Conservation (phyloP, 2,113 vertebrate genomes). For the Cottus gobio region DNA sequence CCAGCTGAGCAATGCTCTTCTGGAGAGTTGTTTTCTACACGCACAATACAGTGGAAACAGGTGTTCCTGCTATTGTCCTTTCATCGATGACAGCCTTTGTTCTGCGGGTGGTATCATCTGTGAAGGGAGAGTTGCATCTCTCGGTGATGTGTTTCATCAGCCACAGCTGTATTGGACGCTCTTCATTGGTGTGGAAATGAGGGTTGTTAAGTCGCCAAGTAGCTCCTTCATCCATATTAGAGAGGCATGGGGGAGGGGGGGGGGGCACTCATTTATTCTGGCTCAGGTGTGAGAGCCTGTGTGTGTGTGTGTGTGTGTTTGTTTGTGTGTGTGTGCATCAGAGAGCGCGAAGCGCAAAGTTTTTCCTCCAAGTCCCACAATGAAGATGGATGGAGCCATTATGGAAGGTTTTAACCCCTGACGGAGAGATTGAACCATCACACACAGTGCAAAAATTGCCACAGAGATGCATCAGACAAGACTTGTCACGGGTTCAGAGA, state of each 20-base stretch:
- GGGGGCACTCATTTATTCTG: slow-evolving; percentile 50
- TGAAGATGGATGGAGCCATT: slow-evolving; percentile 66
- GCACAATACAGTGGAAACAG: slow-evolving; percentile 49
- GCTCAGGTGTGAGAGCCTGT: slow-evolving; percentile 53
- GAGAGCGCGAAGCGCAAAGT: slow-evolving; percentile 23
- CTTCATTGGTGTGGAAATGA: slow-evolving; percentile 73
- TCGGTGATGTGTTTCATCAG: slow-evolving; percentile 69
- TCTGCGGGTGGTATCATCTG: slow-evolving; percentile 61
- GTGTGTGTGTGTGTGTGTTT: slow-evolving; percentile 21
- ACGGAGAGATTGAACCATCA: slow-evolving; percentile 67
- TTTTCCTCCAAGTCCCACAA: slow-evolving; percentile 12
- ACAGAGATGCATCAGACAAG: not conserved
- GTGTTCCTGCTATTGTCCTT: slow-evolving; percentile 52
- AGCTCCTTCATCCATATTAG: slow-evolving; percentile 71
- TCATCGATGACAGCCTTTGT: slow-evolving; percentile 70
- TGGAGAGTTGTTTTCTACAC: not conserved
- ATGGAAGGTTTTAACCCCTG: slow-evolving; percentile 61
- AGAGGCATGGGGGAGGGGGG: slow-evolving; percentile 33
- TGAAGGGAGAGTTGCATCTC: slow-evolving; percentile 56
- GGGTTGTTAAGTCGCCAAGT: slow-evolving; percentile 66
- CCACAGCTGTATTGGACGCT: slow-evolving; percentile 64
- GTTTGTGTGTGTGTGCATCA: slow-evolving; percentile 7
- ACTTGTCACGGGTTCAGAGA: not conserved
- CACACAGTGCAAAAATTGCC: slow-evolving; percentile 30
- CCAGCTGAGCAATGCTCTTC: not conserved